A percentile compares a stretch with the other conserved stretches of the same genome.
Conservation (phyloP, 1,140 invertebrate species). For the Solenopsis invicta region DNA sequence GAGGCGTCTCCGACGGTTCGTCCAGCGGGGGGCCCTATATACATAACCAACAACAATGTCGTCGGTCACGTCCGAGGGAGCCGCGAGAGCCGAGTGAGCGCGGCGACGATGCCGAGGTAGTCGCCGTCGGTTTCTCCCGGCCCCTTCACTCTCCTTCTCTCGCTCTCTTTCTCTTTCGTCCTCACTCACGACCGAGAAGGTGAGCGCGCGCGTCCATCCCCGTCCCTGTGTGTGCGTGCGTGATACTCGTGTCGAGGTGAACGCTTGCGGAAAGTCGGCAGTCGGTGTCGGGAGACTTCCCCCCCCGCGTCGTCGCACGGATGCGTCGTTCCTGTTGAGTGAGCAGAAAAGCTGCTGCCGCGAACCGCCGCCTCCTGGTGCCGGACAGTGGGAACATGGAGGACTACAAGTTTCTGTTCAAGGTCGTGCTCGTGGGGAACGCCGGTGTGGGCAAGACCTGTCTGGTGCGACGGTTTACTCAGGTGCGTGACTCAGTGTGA, state of each 20-base stretch:
- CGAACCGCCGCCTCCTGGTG: conserved; percentile 29
- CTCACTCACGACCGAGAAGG: neutral
- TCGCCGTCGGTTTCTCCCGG: conserved; percentile 29
- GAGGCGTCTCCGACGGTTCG: neutral
- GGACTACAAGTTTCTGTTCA: conserved; percentile 99
- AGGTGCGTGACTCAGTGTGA: conserved; percentile 85
- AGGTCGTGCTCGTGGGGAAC: conserved; percentile 98
- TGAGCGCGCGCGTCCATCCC: conserved; percentile 30
- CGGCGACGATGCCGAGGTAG: conserved; percentile 42
- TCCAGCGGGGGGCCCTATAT: neutral
- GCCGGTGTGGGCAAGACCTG: conserved; percentile 98
- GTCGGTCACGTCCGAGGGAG: neutral
- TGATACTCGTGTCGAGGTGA: conserved; percentile 75
- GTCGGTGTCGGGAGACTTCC: conserved; percentile 28
- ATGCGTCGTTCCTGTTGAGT: conserved; percentile 31
- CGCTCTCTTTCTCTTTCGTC: neutral
- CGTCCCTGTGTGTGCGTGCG: neutral
- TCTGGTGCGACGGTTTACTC: conserved; percentile 95
- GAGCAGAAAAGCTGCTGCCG: conserved; percentile 43
- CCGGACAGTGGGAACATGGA: conserved; percentile 90
- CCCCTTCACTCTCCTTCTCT: neutral
- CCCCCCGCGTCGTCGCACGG: neutral
- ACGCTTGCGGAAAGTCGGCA: conserved; percentile 68
- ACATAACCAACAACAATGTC: conserved; percentile 31
- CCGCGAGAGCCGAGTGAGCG: neutral